Evolutionary conservation across 2,888 invertebrate genomes (phyloP).

Genomic region (Bugulina stolonifera): DNA sequence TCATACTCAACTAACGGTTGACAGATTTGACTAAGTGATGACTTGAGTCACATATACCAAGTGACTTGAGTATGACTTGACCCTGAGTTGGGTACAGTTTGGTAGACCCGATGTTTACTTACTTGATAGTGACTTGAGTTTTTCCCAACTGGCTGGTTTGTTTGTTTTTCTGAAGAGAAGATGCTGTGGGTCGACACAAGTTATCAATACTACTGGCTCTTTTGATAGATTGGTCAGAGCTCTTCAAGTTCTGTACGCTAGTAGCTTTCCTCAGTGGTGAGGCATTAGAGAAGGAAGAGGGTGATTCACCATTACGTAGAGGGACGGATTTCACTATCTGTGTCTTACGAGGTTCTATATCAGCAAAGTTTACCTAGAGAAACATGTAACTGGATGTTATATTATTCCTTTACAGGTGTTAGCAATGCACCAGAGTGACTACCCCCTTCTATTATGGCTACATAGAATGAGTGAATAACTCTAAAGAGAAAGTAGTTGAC

Average conservation of each 20-base stretch:
- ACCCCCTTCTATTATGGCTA: too few relatives aligned
- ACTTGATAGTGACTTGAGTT: conserved; percentile 1
- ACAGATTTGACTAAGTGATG: too few relatives aligned
- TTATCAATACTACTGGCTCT: conserved; percentile 18
- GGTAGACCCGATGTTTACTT: too few relatives aligned
- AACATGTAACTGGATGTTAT: too few relatives aligned
- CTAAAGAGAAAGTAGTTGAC: too few relatives aligned
- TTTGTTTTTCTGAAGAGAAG: conserved; percentile 31
- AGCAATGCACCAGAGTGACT: too few relatives aligned
- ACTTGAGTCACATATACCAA: too few relatives aligned
- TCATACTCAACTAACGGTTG: too few relatives aligned
- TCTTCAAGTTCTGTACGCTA: conserved; percentile 23
- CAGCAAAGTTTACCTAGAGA: conserved; percentile 13
- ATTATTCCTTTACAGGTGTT: too few relatives aligned
- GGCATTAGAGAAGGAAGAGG: background rate
- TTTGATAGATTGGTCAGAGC: background rate
- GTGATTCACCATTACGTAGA: background rate
- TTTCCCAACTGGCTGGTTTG: conserved; percentile 20
- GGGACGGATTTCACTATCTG: conserved; percentile 23
- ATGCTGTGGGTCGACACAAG: conserved; percentile 28
- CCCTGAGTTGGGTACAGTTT: too few relatives aligned
- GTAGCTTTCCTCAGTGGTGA: conserved; percentile 10
- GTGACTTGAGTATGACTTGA: too few relatives aligned
- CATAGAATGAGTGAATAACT: too few relatives aligned
- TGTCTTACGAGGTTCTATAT: conserved; percentile 22